A percentile compares a stretch with the other conserved stretches of the same genome.
phyloP scores from a whole-genome alignment of 2,113 vertebrate species.

The Oriolus oriolus region DNA sequence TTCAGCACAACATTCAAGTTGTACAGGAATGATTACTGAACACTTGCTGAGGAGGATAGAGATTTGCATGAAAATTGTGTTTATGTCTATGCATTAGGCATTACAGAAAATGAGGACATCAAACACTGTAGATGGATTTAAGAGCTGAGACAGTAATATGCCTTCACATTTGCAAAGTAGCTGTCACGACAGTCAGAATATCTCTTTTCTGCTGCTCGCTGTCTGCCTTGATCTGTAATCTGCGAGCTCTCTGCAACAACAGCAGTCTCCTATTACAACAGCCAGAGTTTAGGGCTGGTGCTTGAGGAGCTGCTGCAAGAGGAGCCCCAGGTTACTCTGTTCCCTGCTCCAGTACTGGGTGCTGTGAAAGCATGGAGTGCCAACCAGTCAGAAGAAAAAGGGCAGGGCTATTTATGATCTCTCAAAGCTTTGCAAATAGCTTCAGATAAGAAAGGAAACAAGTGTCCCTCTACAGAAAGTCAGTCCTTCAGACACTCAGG shows the following conservation, averaged over 20 bases:
- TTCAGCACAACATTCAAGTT: background rate
- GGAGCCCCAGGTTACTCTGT: background rate
- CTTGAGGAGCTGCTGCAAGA: background rate
- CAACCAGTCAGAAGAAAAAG: background rate
- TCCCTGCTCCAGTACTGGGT: background rate
- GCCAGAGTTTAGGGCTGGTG: background rate
- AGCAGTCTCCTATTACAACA: background rate
- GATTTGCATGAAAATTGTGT: background rate
- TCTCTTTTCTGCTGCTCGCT: background rate
- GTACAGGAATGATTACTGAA: background rate
- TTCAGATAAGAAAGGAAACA: background rate
- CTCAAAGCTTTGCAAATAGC: background rate
- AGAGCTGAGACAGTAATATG: background rate
- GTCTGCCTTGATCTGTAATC: background rate
- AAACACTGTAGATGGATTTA: background rate
- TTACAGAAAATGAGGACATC: background rate
- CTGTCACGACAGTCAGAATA: background rate
- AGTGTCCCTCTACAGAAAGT: background rate
- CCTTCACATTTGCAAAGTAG: background rate
- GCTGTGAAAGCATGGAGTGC: background rate
- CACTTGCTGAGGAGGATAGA: background rate
- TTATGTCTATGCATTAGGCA: background rate
- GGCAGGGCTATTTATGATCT: background rate
- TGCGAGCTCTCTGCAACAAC: background rate
- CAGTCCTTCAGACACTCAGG: background rate